Evolutionary conservation across 2,113 vertebrate species (phyloP), one percentile per base, ranked within the genome.

Genomic region (Candoia aspera): DNA sequence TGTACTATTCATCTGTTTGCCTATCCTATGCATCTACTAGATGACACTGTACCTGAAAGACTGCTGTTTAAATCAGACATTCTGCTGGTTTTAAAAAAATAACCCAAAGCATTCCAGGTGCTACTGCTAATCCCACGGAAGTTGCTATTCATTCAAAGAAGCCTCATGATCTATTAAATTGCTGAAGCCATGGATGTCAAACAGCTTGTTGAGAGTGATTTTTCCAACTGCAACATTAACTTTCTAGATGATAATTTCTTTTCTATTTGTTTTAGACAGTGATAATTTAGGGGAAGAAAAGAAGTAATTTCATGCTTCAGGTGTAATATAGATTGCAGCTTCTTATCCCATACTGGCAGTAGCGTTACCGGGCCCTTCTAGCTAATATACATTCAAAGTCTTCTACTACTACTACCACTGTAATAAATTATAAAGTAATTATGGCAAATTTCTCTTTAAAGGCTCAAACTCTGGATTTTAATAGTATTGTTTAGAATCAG

Each of bases 301-400:
- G 29, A 93, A 93, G n/a, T 60, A 92, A 93, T 95, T 94, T 96
- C 85, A 87, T 94, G 64, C 87, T 92, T 95, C 92, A 92, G 6
- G 21, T 95, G 21, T 55, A 93, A 88, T 1, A 88, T 88, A 90
- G 86, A 92, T 23, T 91, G 55, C 89, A 87, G 58, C 11, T 79
- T 93, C 59, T 95, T 93, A 92, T 92, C 92, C 64, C 87, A n/a
- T 87, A 6, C 64, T 91, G 13, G 59, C 29, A 53, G 2, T 29
- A 4, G 26, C 54, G 19, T 42, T 90, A 59, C 58, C 26, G 90
- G 59, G 91, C 33, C 29, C 1, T 12, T 90, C 8, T 23, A 87
- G 11, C 17, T 86, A 90, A 91, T 19, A 62, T 4, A 9, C n/a
- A 17, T 62, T 57, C 54, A 23, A 24, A 91, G 12, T 68, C 37